Conservation (phyloP, 1,140 invertebrate species). For the Drosophila baimaii region DNA sequence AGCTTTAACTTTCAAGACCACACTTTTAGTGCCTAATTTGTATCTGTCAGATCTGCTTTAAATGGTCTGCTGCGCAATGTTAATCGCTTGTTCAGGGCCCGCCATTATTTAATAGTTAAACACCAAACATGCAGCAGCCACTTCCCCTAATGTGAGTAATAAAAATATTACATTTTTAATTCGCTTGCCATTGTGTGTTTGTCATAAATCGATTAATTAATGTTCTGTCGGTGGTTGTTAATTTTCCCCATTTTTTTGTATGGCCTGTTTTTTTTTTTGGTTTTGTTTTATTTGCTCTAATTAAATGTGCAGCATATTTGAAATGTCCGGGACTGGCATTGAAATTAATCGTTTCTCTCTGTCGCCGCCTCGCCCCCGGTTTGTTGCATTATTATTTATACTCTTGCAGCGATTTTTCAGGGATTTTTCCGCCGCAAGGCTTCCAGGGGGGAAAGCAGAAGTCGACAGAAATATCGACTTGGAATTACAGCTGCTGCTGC, state of each 20-base stretch:
- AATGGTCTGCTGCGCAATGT: neutral
- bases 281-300: slow-evolving; percentile 38
- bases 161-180: slow-evolving; percentile 37
- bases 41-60: neutral
- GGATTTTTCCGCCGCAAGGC: slow-evolving; percentile 9
- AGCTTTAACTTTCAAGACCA: neutral
- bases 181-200: slow-evolving; percentile 21
- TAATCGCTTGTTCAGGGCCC: neutral
- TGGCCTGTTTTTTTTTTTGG: neutral
- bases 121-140: neutral
- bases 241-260: slow-evolving; percentile 15
- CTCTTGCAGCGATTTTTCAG: slow-evolving; percentile 21
- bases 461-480: slow-evolving; percentile 48
- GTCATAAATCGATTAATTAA: slow-evolving; percentile 67
- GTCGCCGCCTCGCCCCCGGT: neutral
- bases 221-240: slow-evolving; percentile 21
- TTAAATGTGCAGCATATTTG: slow-evolving; percentile 68
- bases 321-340: slow-evolving; percentile 48
- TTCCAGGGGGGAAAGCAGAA: slow-evolving; percentile 1
- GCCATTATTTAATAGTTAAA: slow-evolving; percentile 9
- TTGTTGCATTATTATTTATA: slow-evolving; percentile 28
- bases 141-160: slow-evolving; percentile 23
- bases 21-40: no score
- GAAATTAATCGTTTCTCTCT: slow-evolving; percentile 48
- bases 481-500: slow-evolving; percentile 16